Conservation (phyloP, 2,888 invertebrate species). For the Sipha maydis region DNA sequence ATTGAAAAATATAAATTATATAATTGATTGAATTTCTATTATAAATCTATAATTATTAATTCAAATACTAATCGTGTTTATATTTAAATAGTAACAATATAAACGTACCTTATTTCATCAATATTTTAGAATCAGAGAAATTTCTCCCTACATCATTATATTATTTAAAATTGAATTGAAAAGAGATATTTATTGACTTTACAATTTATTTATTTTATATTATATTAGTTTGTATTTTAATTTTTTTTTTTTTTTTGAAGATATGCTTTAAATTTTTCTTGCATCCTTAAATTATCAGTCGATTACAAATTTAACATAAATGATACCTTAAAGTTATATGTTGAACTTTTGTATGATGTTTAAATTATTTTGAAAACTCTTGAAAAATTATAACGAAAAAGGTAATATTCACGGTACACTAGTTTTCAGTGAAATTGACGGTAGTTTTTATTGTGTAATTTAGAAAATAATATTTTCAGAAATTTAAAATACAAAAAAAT, state of each 20-base stretch:
- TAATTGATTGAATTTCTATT: background rate
- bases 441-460: background rate
- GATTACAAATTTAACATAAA: background rate
- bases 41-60: background rate
- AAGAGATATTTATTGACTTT: background rate
- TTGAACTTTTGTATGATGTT: background rate
- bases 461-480: background rate
- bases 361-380: background rate
- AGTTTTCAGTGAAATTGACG: background rate
- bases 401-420: background rate
- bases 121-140: too few relatives aligned
- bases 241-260: background rate
- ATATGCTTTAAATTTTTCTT: background rate
- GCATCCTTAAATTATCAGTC: background rate
- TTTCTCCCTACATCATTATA: too few relatives aligned
- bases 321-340: background rate
- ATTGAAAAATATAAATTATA: background rate
- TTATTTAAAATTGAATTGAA: background rate
- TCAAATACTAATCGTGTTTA: background rate
- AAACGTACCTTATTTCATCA: too few relatives aligned
- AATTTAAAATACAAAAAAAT: background rate
- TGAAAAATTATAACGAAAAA: background rate
- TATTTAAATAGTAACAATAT: too few relatives aligned
- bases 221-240: background rate
- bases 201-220: background rate